Conservation (phyloP, 2,888 invertebrate species). For the Amorpha juglandis region DNA sequence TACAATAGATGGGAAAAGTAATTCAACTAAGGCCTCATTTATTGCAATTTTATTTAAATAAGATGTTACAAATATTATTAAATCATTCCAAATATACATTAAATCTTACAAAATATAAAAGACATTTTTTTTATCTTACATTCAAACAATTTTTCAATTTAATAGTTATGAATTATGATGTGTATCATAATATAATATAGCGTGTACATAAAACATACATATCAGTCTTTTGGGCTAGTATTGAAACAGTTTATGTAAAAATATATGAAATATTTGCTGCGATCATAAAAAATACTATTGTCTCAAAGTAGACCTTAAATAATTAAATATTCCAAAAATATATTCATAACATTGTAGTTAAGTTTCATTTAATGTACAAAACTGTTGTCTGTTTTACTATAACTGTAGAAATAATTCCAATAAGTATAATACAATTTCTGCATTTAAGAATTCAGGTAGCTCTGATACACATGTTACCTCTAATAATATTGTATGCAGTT, state of each 20-base stretch:
- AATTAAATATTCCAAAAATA: constrained; percentile 28
- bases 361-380: constrained; percentile 40
- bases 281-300: neutral
- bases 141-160: neutral
- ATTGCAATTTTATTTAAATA: neutral
- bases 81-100: constrained; percentile 5
- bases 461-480: neutral
- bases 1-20: neutral
- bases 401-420: neutral
- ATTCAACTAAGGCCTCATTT: neutral
- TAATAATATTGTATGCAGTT: neutral
- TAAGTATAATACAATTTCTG: neutral
- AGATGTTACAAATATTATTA: neutral
- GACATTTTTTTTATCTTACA: neutral
- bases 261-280: neutral
- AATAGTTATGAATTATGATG: neutral
- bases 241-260: neutral
- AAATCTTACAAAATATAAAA: neutral
- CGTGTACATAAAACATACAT: constrained; percentile 6
- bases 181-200: neutral
- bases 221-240: constrained; percentile 1
- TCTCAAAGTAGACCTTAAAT: neutral
- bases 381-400: constrained; percentile 27
- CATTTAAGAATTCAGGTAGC: constrained; percentile 10
- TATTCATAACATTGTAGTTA: constrained; percentile 11